phyloP scores from a whole-genome alignment of 2,797 vertebrate genomes.

The Etheostoma perlongum region DNA sequence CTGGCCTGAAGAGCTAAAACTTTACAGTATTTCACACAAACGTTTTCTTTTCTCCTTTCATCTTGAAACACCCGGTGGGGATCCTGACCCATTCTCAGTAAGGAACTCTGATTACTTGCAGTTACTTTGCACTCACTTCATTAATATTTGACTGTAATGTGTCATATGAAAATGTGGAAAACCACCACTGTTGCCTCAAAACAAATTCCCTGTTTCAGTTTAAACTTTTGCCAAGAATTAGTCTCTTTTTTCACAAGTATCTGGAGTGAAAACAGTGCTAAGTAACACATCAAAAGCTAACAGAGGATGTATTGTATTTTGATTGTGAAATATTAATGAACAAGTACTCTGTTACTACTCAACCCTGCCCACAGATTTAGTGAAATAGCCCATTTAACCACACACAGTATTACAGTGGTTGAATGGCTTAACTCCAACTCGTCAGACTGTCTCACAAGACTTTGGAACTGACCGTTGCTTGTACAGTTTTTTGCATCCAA shows the following conservation, averaged over 20 bases:
- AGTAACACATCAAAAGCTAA: neutral
- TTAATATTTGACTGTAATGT: neutral
- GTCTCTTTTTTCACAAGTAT: neutral
- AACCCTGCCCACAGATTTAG: slow-evolving; percentile 25
- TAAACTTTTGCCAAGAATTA: slow-evolving; percentile 1
- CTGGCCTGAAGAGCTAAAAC: neutral
- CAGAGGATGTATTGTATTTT: slow-evolving; percentile 15
- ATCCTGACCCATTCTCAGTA: neutral
- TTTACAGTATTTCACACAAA: neutral
- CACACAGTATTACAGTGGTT: slow-evolving; percentile 17
- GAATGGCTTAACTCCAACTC: slow-evolving; percentile 20
- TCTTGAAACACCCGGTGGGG: neutral
- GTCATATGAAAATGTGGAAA: slow-evolving; percentile 17
- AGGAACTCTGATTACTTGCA: slow-evolving; percentile 2
- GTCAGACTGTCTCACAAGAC: slow-evolving; percentile 17
- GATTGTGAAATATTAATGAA: slow-evolving; percentile 39
- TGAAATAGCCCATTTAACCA: slow-evolving; percentile 33
- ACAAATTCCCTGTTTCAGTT: slow-evolving; percentile 14
- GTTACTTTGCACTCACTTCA: neutral
- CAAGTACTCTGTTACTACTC: slow-evolving; percentile 5
- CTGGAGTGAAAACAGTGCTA: neutral
- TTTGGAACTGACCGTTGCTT: slow-evolving; percentile 4
- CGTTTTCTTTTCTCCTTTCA: neutral
- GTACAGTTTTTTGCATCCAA: neutral
- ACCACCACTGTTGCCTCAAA: slow-evolving; percentile 3